Percentiles rank a stretch among this genome's conserved stretches.
Conservation (phyloP, 2,888 invertebrate species). For the Escarpia spicata region DNA sequence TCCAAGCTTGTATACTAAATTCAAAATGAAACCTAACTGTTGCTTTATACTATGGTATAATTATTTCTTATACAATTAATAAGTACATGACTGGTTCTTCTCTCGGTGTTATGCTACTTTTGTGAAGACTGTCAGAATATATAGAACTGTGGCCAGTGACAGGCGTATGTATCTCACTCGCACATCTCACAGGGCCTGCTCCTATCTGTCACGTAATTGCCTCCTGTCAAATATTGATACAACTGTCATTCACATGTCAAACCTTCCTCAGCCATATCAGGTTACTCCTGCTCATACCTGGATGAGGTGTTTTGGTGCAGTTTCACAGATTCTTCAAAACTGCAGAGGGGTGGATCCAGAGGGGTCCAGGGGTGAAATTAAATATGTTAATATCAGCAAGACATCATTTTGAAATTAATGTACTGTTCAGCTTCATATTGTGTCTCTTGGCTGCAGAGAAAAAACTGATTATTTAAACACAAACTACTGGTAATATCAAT, state of each 20-base stretch:
- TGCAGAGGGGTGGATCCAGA: not conserved
- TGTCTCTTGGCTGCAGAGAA: not conserved
- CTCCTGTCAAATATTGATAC: not conserved
- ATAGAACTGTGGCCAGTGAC: not conserved
- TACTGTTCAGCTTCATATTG: not conserved
- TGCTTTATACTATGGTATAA: too few relatives aligned
- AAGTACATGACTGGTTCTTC: not conserved
- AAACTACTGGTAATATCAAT: too few relatives aligned
- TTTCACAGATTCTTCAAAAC: not conserved
- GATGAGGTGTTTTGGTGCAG: not conserved
- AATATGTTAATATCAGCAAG: not conserved
- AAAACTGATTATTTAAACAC: not conserved
- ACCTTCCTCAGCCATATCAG: not conserved
- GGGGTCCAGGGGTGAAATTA: too few relatives aligned
- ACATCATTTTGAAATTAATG: not conserved
- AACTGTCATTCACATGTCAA: not conserved
- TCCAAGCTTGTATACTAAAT: too few relatives aligned
- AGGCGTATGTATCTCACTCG: not conserved
- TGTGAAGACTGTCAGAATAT: not conserved
- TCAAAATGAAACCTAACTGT: too few relatives aligned
- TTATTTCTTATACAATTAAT: not conserved
- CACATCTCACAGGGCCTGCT: not conserved
- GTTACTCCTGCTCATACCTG: not conserved
- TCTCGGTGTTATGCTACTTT: not conserved
- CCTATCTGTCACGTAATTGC: not conserved